These are phyloP conservation scores for Euwallacea fornicatus DNA, from an alignment of 1,140 invertebrate genomes.

Conservation along the genomic window DNA sequence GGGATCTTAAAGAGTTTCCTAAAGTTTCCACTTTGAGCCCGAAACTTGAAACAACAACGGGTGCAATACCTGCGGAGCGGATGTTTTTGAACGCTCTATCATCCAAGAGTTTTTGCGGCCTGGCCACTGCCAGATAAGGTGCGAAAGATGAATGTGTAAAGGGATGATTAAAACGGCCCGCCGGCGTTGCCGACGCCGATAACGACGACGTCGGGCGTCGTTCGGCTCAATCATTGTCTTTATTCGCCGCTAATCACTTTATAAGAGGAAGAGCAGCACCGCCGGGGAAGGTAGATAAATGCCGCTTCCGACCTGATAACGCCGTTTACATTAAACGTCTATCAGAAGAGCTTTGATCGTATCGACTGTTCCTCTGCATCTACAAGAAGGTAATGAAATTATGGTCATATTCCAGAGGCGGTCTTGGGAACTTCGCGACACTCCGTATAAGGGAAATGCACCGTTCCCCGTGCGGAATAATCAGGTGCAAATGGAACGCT, in stretches of 20 bases:
- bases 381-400: no score
- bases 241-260: slow-evolving; percentile 35
- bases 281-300: slow-evolving; percentile 22
- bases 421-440: no score
- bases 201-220: slow-evolving; percentile 40
- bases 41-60: neutral
- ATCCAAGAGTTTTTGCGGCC: slow-evolving; percentile 32
- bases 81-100: slow-evolving; percentile 9
- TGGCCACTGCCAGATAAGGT: slow-evolving; percentile 46
- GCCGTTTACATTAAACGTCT: slow-evolving; percentile 3
- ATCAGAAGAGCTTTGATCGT: no score
- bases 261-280: slow-evolving; percentile 15
- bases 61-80: neutral
- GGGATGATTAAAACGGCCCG: slow-evolving; percentile 50
- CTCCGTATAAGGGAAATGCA: no score
- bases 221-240: slow-evolving; percentile 51
- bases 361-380: no score
- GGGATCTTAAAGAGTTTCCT: neutral
- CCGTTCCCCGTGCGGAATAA: no score
- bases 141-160: slow-evolving; percentile 49
- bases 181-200: slow-evolving; percentile 47
- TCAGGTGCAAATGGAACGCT: no score
- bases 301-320: slow-evolving; percentile 2
- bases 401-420: no score
- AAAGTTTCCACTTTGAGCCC: neutral